Conservation (phyloP, 2,797 vertebrate species). For the Acomys russatus region DNA sequence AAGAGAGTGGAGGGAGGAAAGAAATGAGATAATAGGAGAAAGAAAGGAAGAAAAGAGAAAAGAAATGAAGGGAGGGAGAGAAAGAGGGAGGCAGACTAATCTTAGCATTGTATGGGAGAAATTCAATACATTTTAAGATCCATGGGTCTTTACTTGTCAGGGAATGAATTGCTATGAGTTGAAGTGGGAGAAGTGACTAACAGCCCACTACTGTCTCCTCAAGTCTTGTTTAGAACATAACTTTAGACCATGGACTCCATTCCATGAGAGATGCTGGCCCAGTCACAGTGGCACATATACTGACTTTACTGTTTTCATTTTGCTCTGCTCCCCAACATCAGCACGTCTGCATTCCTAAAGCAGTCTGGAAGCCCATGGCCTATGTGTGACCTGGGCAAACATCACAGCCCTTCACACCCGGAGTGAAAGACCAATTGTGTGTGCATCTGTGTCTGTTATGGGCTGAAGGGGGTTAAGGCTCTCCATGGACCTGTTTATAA, state of each 20-base stretch:
- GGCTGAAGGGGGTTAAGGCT: slow-evolving; percentile 24
- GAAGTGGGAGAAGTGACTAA: slow-evolving; percentile 41
- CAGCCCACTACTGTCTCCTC: slow-evolving; percentile 35
- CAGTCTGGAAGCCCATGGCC: slow-evolving; percentile 67
- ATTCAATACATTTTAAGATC: slow-evolving; percentile 48
- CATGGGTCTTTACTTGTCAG: slow-evolving; percentile 17
- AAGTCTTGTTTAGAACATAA: slow-evolving; percentile 2
- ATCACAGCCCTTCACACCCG: slow-evolving; percentile 60
- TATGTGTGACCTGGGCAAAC: slow-evolving; percentile 66
- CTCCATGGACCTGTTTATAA: slow-evolving; percentile 63
- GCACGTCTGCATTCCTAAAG: slow-evolving; percentile 75
- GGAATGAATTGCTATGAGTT: slow-evolving; percentile 14
- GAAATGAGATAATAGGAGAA: too few species aligned
- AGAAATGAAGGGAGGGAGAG: fast-evolving
- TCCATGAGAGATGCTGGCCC: slow-evolving; percentile 33
- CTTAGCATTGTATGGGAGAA: slow-evolving; percentile 22
- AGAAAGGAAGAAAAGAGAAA: not conserved
- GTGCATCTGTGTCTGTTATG: not conserved
- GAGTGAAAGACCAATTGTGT: slow-evolving; percentile 77
- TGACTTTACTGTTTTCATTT: slow-evolving; percentile 73
- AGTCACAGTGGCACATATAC: slow-evolving; percentile 19
- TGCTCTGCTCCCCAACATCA: slow-evolving; percentile 43
- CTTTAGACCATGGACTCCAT: slow-evolving; percentile 33
- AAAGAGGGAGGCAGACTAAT: not conserved
- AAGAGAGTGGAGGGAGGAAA: too few species aligned